A percentile compares a stretch with the other conserved stretches of the same genome.
These are phyloP conservation scores for Erebia aethiops DNA, from an alignment of 2,888 invertebrate genomes.

Conservation along the genomic window DNA sequence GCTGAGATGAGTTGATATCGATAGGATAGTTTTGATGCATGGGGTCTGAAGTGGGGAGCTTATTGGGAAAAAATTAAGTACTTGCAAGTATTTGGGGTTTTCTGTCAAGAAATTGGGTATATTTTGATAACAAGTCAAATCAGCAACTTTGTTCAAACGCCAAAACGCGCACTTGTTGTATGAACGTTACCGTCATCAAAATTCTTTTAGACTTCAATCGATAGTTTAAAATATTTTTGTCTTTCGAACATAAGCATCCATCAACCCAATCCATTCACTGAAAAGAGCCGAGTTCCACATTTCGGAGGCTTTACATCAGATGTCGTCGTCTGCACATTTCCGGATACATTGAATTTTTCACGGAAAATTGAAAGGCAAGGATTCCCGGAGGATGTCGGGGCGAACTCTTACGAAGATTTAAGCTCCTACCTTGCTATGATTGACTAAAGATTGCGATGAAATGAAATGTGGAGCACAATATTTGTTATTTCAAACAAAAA, in stretches of 20 bases:
- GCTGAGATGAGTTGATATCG: constrained; percentile 4
- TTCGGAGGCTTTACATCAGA: constrained; percentile 46
- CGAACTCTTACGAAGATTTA: constrained; percentile 57
- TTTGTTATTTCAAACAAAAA: not conserved
- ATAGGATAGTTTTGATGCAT: constrained; percentile 3
- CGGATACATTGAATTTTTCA: constrained; percentile 71
- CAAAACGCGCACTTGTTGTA: too few species aligned
- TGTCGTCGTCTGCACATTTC: constrained; percentile 46
- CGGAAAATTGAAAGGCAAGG: constrained; percentile 51
- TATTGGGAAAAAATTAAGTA: not conserved
- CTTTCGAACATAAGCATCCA: not conserved
- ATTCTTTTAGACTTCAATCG: too few species aligned
- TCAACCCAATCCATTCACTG: constrained; percentile 6
- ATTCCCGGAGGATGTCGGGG: constrained; percentile 68
- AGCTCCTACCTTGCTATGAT: constrained; percentile 57
- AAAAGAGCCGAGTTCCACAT: constrained; percentile 43
- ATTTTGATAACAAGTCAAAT: too few species aligned
- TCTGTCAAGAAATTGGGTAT: too few species aligned
- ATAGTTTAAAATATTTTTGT: too few species aligned
- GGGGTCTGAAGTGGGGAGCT: not conserved
- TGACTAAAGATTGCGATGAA: constrained; percentile 19
- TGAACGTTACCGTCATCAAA: too few species aligned
- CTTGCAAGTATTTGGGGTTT: too few species aligned
- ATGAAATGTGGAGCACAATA: not conserved
- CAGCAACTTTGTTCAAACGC: too few species aligned